These are phyloP conservation scores for Cynodonichthys magdalenae DNA, from an alignment of 2,797 vertebrate species.

Conservation along the genomic window DNA sequence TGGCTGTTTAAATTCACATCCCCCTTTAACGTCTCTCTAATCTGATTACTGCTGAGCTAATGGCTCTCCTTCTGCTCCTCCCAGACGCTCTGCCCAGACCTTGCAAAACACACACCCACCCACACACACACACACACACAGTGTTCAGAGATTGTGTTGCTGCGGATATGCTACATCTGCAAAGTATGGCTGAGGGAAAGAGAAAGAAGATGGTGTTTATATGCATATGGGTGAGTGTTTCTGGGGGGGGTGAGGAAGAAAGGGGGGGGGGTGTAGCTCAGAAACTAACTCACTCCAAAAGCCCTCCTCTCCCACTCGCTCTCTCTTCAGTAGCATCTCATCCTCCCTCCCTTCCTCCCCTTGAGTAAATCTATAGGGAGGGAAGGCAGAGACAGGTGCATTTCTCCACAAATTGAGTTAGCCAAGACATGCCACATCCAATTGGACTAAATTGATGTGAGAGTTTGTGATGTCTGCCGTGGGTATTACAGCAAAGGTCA, in stretches of 20 bases:
- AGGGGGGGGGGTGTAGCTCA: constrained; percentile 28
- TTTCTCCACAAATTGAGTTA: constrained; percentile 99
- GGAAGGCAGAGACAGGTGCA: constrained; percentile 99
- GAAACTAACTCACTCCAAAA: constrained; percentile 52
- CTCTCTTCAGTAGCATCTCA: constrained; percentile 57
- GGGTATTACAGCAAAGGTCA: constrained; percentile 99
- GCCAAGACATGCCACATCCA: constrained; percentile 99
- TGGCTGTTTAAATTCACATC: constrained; percentile 83
- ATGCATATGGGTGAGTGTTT: constrained; percentile 69
- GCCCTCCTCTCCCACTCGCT: constrained; percentile 35
- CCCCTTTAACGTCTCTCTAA: constrained; percentile 88
- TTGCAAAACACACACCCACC: constrained; percentile 92
- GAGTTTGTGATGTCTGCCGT: constrained; percentile 99
- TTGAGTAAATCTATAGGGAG: constrained; percentile 94
- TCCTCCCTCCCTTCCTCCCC: constrained; percentile 82
- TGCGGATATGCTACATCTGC: constrained; percentile 77
- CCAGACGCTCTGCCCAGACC: constrained; percentile 94
- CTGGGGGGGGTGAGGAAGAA: constrained; percentile 16
- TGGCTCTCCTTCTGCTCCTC: constrained; percentile 91
- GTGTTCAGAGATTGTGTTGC: constrained; percentile 58
- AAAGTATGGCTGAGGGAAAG: constrained; percentile 64
- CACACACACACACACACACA: constrained; percentile 65
- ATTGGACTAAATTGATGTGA: constrained; percentile 99
- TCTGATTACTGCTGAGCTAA: constrained; percentile 85
- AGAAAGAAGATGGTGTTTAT: constrained; percentile 64